Percentiles rank a stretch among this genome's conserved stretches.
These are phyloP conservation scores for Numida meleagris DNA, from an alignment of 2,113 vertebrate species.

Conservation along the genomic window DNA sequence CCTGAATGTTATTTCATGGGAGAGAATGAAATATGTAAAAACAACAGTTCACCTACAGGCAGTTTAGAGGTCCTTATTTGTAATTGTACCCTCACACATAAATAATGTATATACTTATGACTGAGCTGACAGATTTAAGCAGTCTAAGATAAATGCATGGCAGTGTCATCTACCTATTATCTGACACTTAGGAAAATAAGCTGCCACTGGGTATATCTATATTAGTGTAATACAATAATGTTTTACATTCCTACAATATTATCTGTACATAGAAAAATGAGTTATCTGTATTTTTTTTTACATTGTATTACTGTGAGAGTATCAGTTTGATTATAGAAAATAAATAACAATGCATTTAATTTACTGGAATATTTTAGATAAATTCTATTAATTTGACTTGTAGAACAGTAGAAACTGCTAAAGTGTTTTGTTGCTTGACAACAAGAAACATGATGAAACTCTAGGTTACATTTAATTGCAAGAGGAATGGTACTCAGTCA, in stretches of 20 bases:
- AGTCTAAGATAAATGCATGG: neutral
- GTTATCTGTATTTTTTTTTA: slow-evolving; percentile 6
- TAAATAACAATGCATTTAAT: neutral
- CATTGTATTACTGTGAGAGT: neutral
- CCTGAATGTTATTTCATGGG: neutral
- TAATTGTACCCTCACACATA: neutral
- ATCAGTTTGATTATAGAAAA: slow-evolving; percentile 8
- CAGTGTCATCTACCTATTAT: neutral
- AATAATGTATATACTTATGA: slow-evolving; percentile 1
- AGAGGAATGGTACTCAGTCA: neutral
- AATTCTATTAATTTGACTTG: slow-evolving; percentile 12
- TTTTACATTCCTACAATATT: neutral
- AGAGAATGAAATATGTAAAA: slow-evolving; percentile 1
- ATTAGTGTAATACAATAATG: neutral
- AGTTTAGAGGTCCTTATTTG: slow-evolving; percentile 11
- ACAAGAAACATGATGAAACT: neutral
- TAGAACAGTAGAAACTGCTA: neutral
- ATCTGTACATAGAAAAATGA: neutral
- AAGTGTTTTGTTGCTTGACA: neutral
- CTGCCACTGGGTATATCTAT: neutral
- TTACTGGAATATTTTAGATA: slow-evolving; percentile 35
- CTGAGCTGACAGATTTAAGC: neutral
- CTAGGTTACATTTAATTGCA: slow-evolving; percentile 23
- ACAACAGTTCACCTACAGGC: neutral
- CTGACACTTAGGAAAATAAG: neutral